These are phyloP conservation scores for Alectura lathami DNA, from an alignment of 2,113 vertebrate genomes.

Conservation along the genomic window DNA sequence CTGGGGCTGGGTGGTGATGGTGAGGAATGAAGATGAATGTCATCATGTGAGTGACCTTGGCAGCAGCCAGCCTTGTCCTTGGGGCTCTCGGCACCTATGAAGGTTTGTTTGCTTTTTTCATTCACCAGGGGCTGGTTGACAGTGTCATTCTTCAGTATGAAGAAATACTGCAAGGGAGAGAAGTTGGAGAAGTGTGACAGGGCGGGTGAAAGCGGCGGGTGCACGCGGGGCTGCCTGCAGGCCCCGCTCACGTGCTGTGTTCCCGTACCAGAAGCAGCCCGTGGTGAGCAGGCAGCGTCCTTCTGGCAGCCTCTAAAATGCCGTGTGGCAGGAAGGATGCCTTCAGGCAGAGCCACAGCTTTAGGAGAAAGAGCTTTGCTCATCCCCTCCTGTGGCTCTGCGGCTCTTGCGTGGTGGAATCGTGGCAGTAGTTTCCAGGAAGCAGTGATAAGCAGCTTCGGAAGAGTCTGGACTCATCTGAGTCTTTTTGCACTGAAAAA, in stretches of 20 bases:
- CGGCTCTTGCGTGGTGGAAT: accelerated
- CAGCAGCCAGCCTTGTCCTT: conserved; percentile 57
- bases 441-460: not conserved
- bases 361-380: not conserved
- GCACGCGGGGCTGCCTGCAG: not conserved
- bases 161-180: not conserved
- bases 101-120: not conserved
- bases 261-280: no score
- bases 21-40: conserved; percentile 51
- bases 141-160: conserved; percentile 69
- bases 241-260: not conserved
- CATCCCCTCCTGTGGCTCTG: accelerated
- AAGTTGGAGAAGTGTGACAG: not conserved
- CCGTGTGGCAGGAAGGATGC: accelerated
- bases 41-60: conserved; percentile 49
- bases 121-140: conserved; percentile 28
- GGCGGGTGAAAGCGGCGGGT: not conserved
- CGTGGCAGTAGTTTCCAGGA: not conserved
- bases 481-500: not conserved
- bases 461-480: not conserved
- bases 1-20: not conserved
- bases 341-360: not conserved
- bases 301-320: accelerated
- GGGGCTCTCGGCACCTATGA: not conserved
- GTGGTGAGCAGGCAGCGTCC: accelerated